phyloP scores from a whole-genome alignment of 2,113 vertebrate genomes.

The cattle (Bos taurus) region ARS-UCD2.0 NC_037342.1:76095501-76096000 shows the following conservation, averaged over 20 bases:
- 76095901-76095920: not conserved
- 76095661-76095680: not conserved
- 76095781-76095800: not conserved
- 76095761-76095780: not conserved
- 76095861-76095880: not conserved
- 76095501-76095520: not conserved
- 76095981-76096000: not conserved
- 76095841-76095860: not conserved
- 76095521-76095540: not conserved
- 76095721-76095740: not conserved
- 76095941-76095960: not conserved
- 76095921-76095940: not conserved
- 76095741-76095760: not conserved
- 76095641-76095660: not conserved
- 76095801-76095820: not conserved
- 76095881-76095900: not conserved
- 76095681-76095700: not conserved
- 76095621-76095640: not conserved
- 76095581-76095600: not conserved
- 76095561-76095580: not conserved
- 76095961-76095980: not conserved
- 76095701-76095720: not conserved
- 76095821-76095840: too few species aligned
- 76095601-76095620: not conserved
- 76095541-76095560: not conserved